Evolutionary conservation across 2,888 invertebrate genomes (phyloP).

Genomic region (Subacronicta megacephala): DNA sequence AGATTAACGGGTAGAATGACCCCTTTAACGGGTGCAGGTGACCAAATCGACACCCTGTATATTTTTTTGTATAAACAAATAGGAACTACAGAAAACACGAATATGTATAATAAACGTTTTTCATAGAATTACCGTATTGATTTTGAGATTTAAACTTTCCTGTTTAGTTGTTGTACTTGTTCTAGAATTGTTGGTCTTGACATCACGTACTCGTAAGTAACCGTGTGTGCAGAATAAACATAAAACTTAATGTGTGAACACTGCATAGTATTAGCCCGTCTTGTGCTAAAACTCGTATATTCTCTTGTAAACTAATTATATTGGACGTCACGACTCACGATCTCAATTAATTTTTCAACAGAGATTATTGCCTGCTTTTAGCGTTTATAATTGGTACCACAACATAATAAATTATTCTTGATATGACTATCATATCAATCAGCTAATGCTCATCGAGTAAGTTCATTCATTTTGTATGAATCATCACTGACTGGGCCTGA

Average conservation of each 20-base stretch:
- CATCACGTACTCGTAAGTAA: conserved; percentile 16
- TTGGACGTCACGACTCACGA: conserved; percentile 33
- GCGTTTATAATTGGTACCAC: conserved; percentile 11
- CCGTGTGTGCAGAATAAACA: conserved; percentile 9
- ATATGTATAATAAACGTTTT: not conserved
- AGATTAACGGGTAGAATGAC: too few species aligned
- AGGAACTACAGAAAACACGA: too few species aligned
- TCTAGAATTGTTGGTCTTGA: conserved; percentile 10
- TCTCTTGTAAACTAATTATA: not conserved
- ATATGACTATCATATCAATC: conserved; percentile 1
- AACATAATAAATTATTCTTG: conserved; percentile 7
- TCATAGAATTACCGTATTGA: conserved; percentile 9
- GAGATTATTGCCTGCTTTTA: conserved; percentile 3
- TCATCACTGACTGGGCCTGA: conserved; percentile 20
- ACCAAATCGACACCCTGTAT: too few species aligned
- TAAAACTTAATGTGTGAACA: not conserved
- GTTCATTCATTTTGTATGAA: conserved; percentile 20
- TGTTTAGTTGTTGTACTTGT: not conserved
- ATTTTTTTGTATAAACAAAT: too few species aligned
- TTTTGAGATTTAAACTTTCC: conserved; percentile 24
- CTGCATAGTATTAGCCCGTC: not conserved
- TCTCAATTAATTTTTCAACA: conserved; percentile 11
- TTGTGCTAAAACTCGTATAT: conserved; percentile 7
- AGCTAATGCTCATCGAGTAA: conserved; percentile 7
- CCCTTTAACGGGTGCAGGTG: too few species aligned